A percentile compares a stretch with the other conserved stretches of the same genome.
Evolutionary conservation across 2,113 vertebrate genomes (phyloP).

Genomic region (Apus apus): DNA sequence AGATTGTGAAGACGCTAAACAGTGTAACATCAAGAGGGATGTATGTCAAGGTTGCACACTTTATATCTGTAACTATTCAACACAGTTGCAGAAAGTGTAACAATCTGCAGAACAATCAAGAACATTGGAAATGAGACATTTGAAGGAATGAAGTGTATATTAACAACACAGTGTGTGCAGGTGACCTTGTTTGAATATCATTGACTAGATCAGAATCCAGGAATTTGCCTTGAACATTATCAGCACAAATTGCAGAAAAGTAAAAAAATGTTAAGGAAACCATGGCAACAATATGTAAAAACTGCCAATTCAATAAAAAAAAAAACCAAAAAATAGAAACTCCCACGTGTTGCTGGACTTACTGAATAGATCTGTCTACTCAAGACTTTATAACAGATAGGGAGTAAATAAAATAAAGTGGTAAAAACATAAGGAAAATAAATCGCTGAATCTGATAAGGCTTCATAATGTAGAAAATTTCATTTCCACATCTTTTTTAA

Average conservation of each 20-base stretch:
- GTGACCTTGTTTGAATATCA: neutral
- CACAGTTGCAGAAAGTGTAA: neutral
- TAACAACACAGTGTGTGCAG: neutral
- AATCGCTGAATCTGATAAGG: neutral
- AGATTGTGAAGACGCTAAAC: neutral
- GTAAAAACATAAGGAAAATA: neutral
- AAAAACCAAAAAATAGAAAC: neutral
- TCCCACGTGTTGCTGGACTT: neutral
- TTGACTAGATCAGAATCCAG: neutral
- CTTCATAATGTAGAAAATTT: neutral
- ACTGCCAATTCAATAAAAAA: neutral
- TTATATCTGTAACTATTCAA: neutral
- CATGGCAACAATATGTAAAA: neutral
- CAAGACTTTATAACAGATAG: neutral
- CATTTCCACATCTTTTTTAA: neutral
- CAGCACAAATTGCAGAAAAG: neutral
- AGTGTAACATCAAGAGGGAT: neutral
- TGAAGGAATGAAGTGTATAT: neutral
- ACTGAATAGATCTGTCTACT: neutral
- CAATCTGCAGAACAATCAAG: neutral
- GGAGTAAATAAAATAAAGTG: neutral
- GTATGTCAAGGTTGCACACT: neutral
- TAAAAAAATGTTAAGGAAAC: neutral
- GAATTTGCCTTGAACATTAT: neutral
- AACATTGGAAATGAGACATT: neutral